Evolutionary conservation across 1,140 invertebrate genomes (phyloP).

Genomic region (Lithobius niger): DNA sequence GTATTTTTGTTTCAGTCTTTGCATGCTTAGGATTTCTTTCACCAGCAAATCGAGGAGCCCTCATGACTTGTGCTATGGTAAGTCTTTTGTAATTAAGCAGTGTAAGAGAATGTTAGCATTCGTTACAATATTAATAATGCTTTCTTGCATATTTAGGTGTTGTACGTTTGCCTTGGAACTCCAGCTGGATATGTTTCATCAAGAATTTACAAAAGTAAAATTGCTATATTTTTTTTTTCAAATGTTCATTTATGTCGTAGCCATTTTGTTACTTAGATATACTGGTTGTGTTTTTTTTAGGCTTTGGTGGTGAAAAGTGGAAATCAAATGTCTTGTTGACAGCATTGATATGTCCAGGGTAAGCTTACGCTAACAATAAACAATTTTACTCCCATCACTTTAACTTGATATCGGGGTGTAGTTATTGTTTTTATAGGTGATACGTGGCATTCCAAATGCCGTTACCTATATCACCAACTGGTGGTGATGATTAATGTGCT

Average conservation of each 20-base stretch:
- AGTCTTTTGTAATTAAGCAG: constrained; percentile 13
- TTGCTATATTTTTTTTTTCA: constrained; percentile 3
- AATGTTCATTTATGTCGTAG: neutral
- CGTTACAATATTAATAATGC: neutral
- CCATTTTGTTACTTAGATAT: neutral
- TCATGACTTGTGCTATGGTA: constrained; percentile 96
- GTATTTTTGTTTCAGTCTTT: constrained; percentile 49
- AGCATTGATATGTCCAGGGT: constrained; percentile 91
- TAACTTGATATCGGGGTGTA: too few relatives aligned
- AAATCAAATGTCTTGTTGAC: constrained; percentile 95
- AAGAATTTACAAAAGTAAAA: constrained; percentile 81
- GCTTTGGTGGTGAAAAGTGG: constrained; percentile 93
- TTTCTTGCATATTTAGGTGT: constrained; percentile 28
- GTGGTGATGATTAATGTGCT: too few relatives aligned
- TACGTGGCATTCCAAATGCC: too few relatives aligned
- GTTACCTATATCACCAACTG: too few relatives aligned
- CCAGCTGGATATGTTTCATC: constrained; percentile 93
- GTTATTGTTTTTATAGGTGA: too few relatives aligned
- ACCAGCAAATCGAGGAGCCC: constrained; percentile 90
- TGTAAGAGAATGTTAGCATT: neutral
- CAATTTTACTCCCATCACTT: too few relatives aligned
- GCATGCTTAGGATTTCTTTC: constrained; percentile 96
- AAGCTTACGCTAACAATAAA: constrained; percentile 24
- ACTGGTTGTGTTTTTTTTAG: constrained; percentile 22
- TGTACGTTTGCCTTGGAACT: constrained; percentile 88